Conservation (phyloP, 2,113 vertebrate species). For the Hydrolagus affinis region DNA sequence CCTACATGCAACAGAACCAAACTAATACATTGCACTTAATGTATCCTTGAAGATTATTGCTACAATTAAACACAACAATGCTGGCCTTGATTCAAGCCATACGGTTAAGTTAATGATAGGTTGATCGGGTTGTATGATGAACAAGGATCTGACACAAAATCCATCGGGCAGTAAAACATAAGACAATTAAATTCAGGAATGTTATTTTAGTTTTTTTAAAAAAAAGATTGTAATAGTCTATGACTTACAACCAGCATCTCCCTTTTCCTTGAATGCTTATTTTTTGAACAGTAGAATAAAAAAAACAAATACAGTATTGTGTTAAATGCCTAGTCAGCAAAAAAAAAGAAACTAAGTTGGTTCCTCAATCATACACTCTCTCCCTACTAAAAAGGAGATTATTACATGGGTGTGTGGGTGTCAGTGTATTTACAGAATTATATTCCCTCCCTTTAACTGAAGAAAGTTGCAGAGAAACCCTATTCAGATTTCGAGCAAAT, state of each 20-base stretch:
- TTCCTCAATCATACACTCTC: neutral
- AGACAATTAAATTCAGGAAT: too few relatives aligned
- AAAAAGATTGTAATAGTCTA: neutral
- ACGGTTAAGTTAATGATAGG: too few relatives aligned
- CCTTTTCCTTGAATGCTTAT: constrained; percentile 5
- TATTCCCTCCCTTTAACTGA: too few relatives aligned
- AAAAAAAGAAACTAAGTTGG: neutral
- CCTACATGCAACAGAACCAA: too few relatives aligned
- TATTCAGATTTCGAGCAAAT: neutral
- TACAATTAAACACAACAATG: too few relatives aligned
- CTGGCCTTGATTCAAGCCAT: too few relatives aligned
- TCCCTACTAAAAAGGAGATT: neutral
- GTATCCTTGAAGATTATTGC: too few relatives aligned
- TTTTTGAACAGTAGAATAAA: neutral
- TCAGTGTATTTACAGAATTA: neutral
- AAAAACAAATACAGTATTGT: neutral
- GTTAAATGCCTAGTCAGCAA: neutral
- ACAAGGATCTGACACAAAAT: too few relatives aligned
- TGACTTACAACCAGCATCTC: neutral
- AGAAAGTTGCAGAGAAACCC: neutral
- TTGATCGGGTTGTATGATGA: too few relatives aligned
- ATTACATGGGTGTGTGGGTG: neutral
- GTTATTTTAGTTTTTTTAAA: neutral
- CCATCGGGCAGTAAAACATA: too few relatives aligned
- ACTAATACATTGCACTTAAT: too few relatives aligned